Base-by-base conservation (phyloP, 2,113 vertebrate genomes). In the Gobius niger region DNA sequence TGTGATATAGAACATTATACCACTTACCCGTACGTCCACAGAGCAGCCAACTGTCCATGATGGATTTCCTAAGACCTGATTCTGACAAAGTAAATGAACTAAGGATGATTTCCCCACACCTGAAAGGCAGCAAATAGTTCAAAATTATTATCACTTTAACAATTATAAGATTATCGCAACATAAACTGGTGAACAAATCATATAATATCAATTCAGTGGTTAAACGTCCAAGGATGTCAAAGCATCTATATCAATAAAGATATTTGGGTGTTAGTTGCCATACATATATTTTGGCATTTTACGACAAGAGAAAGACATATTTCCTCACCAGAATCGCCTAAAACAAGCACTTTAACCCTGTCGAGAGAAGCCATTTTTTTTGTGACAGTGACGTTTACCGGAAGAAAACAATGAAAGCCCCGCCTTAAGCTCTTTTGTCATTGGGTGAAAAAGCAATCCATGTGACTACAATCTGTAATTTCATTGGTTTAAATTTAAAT, bases 11-110 rank as follows among this genome's bases (percentile, higher is more conserved):
- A n/a, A n/a, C 6, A 15, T 54, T 54, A 12, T 4, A 1, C 11
- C 68, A 13, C 80, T 92, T 95, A 99, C 98, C 94, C 98, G 92
- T 54, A 99, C 95, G 77, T 98, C 97, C 89, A 98, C 95, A 0
- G 98, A 99, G 73, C 98, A 99, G 76, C 98, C 98, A 44, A 99
- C 96, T 0, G 98, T 98, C 97, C 98, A 99, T 0, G 96, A 99
- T 0, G 98, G 97, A 82, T 99, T 99, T 77, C 95, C 96, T 85
- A 99, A 77, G 56, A 97, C 96, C 61, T 98, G 96, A 86, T 96
- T 98, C 54, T 98, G 97, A 84, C 98, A 99, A 0, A 99, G 72
- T 49, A 99, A 91, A 80, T 99, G 96, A 67, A 99, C 97, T 47
- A 99, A 91, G 2, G 98, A 98, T 1, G 97, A 99, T 9, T 99